Evolutionary conservation across 2,113 vertebrate genomes (phyloP), one percentile per base, ranked within the genome.

Genomic region (Bufo gargarizans): DNA sequence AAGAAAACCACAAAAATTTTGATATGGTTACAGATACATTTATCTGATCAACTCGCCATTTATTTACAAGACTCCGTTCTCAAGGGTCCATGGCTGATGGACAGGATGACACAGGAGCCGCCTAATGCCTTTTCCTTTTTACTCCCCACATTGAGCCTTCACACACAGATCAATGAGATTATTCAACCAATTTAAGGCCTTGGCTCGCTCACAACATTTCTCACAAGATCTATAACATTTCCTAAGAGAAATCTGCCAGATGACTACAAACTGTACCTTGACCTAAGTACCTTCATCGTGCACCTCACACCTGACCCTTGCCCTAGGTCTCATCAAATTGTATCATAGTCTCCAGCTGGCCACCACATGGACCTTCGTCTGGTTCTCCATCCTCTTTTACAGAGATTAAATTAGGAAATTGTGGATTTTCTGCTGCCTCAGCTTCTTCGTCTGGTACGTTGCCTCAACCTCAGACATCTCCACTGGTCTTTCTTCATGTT

Each of bases 131-230:
- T 77, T 82, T 87, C 77, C 77, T 63, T 87, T 72, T 83, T 47
- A 58, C 43, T 77, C 47, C n/a, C 67, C 87, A 88, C 56, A 84
- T 78, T 88, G 71, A 82, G 72, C 33, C 22, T 88, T 88, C 87
- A 88, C 87, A 84, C 87, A n/a, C 49, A 84, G 82, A 88, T 88
- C 87, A 84, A 88, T 88, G 82, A 63, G 71, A 84, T 84, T 78
- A 67, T 58, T 88, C 80, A 61, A 83, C 72, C 59, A 77, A 78
- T 84, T 84, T 67, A 53, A 77, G 82, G 72, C 81, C 59, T 77
- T 43, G 20, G 11, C 50, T 84, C 9, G 4, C 43, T 53, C 59
- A 50, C 16, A 67, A 78, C 22, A 69, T 65, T 4, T 74, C 43
- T 74, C 71, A 74, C 43, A 76, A 67, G 22, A 88, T 88, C 71